phyloP scores from a whole-genome alignment of 2,113 vertebrate species.

The Hyla sarda region DNA sequence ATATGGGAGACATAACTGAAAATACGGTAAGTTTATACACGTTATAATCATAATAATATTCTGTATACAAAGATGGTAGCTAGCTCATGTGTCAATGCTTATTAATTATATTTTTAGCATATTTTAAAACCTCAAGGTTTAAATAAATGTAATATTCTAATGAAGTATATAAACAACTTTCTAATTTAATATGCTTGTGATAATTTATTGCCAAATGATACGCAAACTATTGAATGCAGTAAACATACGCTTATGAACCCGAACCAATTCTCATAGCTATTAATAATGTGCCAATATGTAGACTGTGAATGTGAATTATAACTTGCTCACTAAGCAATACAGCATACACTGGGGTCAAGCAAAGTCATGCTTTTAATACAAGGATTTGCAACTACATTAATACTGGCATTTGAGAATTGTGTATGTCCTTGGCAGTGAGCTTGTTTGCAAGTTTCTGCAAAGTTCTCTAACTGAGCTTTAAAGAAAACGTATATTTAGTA shows the following conservation, averaged over 20 bases:
- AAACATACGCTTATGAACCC: not conserved
- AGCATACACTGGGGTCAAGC: no score
- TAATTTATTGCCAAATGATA: not conserved
- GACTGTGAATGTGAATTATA: not conserved
- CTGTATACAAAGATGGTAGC: not conserved
- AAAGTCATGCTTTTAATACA: not conserved
- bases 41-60: not conserved
- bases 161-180: not conserved
- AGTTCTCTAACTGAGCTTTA: not conserved
- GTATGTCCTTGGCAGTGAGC: not conserved
- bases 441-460: not conserved
- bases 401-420: conserved; percentile 17
- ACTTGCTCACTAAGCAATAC: not conserved
- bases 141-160: not conserved
- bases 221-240: not conserved
- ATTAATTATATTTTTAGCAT: no score
- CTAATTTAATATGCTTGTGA: not conserved
- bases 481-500: no score
- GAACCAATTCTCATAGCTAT: not conserved
- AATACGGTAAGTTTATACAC: no score
- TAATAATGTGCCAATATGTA: not conserved
- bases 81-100: not conserved
- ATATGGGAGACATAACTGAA: no score
- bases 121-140: not conserved
- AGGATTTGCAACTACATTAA: not conserved